Evolutionary conservation across 2,797 vertebrate species (phyloP), one percentile per base, ranked within the genome.

Genomic region (Manis crassicaudata): DNA sequence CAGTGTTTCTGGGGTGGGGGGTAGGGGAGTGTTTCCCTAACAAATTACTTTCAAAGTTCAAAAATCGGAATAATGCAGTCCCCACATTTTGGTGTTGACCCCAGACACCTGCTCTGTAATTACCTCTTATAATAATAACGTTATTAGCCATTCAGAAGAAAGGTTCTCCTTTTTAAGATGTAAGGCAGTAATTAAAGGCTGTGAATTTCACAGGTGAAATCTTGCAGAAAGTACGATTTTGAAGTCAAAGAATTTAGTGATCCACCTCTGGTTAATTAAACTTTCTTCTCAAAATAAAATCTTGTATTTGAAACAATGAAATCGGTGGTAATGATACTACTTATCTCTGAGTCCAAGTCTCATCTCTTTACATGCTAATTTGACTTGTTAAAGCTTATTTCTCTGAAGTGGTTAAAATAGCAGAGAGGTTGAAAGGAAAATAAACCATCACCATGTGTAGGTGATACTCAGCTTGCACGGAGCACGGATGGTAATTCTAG

Each of bases 181-280:
- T 54, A 89, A 98, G 96, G 97, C 94, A 52, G 91, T 98, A 98
- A 97, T 97, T 98, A 98, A 96, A 96, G 98, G 96, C 97, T 98
- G 88, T 65, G 97, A 14, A 92, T 97, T 94, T 97, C 85, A 50
- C 97, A 97, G 95, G 97, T 98, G 97, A 97, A 97, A 94, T 98
- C 97, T 96, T 97, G 90, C 95, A 98, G 92, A 94, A 97, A 97
- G 83, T 56, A 85, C 18, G 94, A 95, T 95, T 94, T 95, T 96
- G 94, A 97, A 96, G 54, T 72, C 95, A 94, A 63, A 90, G 85
- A 94, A 79, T 92, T 96, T 86, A 76, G 77, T 35, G 73, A 96
- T 95, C 56, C 88, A 97, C 63, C 93, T 95, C 95, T 70, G 77
- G 86, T 83, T 97, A 97, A 97, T 89, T 96, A 94, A 86, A 72